A percentile compares a stretch with the other conserved stretches of the same genome.
Conservation (phyloP, 1,140 invertebrate species). For the Drosophila varians region DNA sequence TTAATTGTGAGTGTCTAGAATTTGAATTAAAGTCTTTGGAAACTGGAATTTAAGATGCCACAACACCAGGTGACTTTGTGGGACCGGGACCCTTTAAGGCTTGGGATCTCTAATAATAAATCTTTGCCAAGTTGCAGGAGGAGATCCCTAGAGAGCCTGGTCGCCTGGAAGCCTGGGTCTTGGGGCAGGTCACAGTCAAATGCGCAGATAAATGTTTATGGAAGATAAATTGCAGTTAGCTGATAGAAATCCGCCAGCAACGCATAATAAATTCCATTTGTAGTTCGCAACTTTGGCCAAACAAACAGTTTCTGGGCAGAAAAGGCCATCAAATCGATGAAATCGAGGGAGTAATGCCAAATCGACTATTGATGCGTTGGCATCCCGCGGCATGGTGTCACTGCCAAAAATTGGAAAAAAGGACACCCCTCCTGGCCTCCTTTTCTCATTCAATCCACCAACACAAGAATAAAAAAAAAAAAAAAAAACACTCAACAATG, state of each 20-base stretch:
- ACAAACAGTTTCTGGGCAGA: background rate
- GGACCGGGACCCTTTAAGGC: background rate
- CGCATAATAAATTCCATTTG: slow-evolving; percentile 71
- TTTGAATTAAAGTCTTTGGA: slow-evolving; percentile 6
- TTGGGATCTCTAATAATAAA: slow-evolving; percentile 25
- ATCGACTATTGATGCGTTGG: slow-evolving; percentile 69
- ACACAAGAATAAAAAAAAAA: no score
- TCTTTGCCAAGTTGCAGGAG: slow-evolving; percentile 22
- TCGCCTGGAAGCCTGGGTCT: slow-evolving; percentile 5
- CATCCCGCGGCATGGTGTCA: slow-evolving; percentile 50
- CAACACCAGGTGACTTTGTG: background rate
- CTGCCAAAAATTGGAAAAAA: slow-evolving; percentile 34
- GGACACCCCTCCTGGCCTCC: background rate
- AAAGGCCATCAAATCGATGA: background rate
- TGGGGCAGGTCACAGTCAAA: slow-evolving; percentile 55
- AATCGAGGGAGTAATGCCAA: slow-evolving; percentile 27
- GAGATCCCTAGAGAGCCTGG: slow-evolving; percentile 25
- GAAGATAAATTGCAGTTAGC: slow-evolving; percentile 68
- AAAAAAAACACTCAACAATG: slow-evolving; percentile 59
- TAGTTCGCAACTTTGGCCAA: slow-evolving; percentile 49
- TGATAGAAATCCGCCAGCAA: slow-evolving; percentile 60
- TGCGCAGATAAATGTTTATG: slow-evolving; percentile 70
- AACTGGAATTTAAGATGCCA: background rate
- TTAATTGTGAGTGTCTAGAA: slow-evolving; percentile 31
- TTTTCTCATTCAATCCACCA: background rate